Base-by-base conservation (phyloP, 2,797 vertebrate species). In the Tympanoctomys barrerae region DNA sequence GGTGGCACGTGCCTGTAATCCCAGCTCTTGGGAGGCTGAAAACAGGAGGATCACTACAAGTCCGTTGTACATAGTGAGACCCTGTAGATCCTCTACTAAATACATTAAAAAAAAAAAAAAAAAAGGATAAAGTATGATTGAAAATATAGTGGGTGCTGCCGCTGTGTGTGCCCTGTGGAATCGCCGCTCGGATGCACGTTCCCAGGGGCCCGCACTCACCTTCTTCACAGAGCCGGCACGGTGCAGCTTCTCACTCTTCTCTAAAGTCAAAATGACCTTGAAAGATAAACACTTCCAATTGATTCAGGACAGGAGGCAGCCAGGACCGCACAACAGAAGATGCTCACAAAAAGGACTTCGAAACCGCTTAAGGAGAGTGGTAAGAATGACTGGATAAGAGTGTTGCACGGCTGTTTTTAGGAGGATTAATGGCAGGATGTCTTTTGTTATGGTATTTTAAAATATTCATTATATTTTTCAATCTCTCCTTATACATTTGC, bases 181-280 rank as follows among this genome's bases (percentile, higher is more conserved):
- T 26, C 2, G 24, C 73, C 14, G 73, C 39, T 46, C 36, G 13
- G 14, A 7, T 8, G 28, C 46, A 16, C 2, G 14, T 14, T 1
- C 18, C 13, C 2, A 2, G 8, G 42, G 1, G 24, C 16, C 19
- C 68, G 21, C 18, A 4, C 19, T n/a, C 19, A 4, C 18, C n/a
- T 36, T 70, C 19, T 9, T 36, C 68, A 70, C n/a, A 36, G n/a
- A 3, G 21, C 73, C 16, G 73, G 42, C 12, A 13, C 71, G 0
- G 5, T 14, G 24, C 11, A 75, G 13, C 22, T 28, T 75, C 71
- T 46, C 24, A 14, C 39, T 46, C 71, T 75, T 46, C 71, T 22
- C 39, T 28, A 75, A 75, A 75, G 71, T 26, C 12, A 28, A 16
- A 75, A 71, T 71, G n/a, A 39, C 68, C n/a, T 1, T 39, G n/a